These are phyloP conservation scores for Condylostylus longicornis DNA, from an alignment of 1,140 invertebrate genomes.

Conservation along the genomic window DNA sequence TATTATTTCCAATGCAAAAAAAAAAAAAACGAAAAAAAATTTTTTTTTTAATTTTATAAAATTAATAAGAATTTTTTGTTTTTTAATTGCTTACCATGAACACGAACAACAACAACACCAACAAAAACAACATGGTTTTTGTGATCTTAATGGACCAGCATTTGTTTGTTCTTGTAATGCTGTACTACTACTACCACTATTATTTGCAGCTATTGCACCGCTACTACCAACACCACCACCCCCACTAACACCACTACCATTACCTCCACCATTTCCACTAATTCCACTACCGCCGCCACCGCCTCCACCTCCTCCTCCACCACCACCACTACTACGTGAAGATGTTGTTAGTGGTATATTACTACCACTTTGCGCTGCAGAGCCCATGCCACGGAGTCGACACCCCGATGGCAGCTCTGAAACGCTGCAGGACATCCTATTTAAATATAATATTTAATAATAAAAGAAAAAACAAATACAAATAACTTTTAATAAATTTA, in stretches of 20 bases:
- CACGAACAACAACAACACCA: constrained; percentile 59
- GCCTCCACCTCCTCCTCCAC: constrained; percentile 11
- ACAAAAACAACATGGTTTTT: constrained; percentile 45
- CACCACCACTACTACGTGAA: constrained; percentile 8
- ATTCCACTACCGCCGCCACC: constrained; percentile 5
- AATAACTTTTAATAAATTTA: too few relatives aligned
- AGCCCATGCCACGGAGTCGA: constrained; percentile 30
- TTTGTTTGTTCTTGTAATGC: constrained; percentile 18
- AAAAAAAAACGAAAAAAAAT: constrained; percentile 4
- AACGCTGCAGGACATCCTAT: constrained; percentile 30
- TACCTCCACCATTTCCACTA: constrained; percentile 6
- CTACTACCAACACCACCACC: constrained; percentile 6
- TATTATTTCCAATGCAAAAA: constrained; percentile 4
- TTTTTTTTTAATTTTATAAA: too few relatives aligned
- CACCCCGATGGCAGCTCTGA: constrained; percentile 31
- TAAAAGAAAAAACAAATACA: too few relatives aligned
- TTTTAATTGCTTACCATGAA: constrained; percentile 40
- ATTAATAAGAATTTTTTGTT: not conserved
- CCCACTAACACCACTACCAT: too few relatives aligned
- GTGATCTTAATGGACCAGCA: constrained; percentile 16
- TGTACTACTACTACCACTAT: too few relatives aligned
- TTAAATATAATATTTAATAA: not conserved
- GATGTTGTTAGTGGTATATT: constrained; percentile 8
- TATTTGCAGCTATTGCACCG: not conserved
- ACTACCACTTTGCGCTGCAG: constrained; percentile 19